Conservation (phyloP, 2,888 invertebrate genomes). For the Deladenus siricidicola region DNA sequence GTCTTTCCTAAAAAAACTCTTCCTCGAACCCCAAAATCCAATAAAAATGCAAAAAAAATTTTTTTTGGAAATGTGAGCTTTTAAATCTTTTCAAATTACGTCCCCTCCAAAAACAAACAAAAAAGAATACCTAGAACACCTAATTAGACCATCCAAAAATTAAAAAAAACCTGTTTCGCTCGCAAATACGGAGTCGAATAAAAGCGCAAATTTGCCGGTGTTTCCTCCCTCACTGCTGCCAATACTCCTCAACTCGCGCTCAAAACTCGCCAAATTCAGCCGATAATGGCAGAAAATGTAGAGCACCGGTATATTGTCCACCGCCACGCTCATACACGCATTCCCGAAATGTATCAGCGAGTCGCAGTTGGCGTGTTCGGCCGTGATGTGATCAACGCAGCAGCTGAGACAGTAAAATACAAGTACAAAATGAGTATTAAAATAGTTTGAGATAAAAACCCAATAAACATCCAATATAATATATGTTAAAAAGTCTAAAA, state of each 20-base stretch:
- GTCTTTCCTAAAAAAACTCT: no score
- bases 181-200: conserved; percentile 19
- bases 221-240: neutral
- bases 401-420: conserved; percentile 65
- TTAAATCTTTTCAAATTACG: no score
- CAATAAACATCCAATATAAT: neutral
- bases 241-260: neutral
- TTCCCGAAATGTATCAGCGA: conserved; percentile 83
- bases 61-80: no score
- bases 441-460: neutral
- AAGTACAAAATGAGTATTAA: neutral
- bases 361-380: conserved; percentile 76
- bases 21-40: no score
- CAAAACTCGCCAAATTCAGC: conserved; percentile 22
- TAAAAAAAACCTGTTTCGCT: conserved; percentile 10
- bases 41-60: no score
- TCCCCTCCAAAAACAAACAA: no score
- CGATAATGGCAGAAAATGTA: conserved; percentile 30
- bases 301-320: conserved; percentile 67
- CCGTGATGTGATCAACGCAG: conserved; percentile 79
- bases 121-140: no score
- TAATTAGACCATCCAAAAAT: neutral
- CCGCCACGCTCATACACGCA: conserved; percentile 69
- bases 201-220: neutral
- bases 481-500: neutral